Percentiles rank a stretch among this genome's conserved stretches.
phyloP scores from a whole-genome alignment of 2,888 invertebrate species.

The Apoderus coryli region DNA sequence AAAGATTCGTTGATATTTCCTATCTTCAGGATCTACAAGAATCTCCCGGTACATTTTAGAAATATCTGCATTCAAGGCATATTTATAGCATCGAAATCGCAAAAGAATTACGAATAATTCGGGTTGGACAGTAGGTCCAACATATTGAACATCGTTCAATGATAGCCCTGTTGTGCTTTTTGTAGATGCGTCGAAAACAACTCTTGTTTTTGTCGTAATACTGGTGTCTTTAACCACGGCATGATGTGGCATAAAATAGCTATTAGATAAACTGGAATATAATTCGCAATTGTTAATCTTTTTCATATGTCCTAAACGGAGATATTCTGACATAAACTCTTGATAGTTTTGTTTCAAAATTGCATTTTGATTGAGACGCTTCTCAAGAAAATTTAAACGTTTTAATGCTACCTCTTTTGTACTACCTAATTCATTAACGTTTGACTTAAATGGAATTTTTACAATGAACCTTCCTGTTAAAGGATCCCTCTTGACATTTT shows the following conservation, averaged over 20 bases:
- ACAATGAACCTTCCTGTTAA: no score
- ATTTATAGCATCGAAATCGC: no score
- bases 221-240: conserved; percentile 15
- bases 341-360: conserved; percentile 11
- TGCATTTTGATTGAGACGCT: conserved; percentile 9
- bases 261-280: no score
- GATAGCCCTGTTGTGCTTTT: conserved; percentile 11
- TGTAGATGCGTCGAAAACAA: conserved; percentile 18
- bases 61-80: conserved; percentile 13
- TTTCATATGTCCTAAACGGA: conserved; percentile 13
- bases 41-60: no score
- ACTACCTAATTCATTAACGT: conserved; percentile 12
- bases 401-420: conserved; percentile 12
- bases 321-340: conserved; percentile 16
- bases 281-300: conserved; percentile 5
- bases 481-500: no score
- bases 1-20: no score
- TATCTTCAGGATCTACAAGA: no score
- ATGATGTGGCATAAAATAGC: conserved; percentile 18
- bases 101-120: no score
- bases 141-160: no score
- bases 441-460: no score
- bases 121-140: no score
- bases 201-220: no score
- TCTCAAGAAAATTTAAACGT: conserved; percentile 13